phyloP scores from a whole-genome alignment of 2,113 vertebrate species.

The Synchiropus splendidus region DNA sequence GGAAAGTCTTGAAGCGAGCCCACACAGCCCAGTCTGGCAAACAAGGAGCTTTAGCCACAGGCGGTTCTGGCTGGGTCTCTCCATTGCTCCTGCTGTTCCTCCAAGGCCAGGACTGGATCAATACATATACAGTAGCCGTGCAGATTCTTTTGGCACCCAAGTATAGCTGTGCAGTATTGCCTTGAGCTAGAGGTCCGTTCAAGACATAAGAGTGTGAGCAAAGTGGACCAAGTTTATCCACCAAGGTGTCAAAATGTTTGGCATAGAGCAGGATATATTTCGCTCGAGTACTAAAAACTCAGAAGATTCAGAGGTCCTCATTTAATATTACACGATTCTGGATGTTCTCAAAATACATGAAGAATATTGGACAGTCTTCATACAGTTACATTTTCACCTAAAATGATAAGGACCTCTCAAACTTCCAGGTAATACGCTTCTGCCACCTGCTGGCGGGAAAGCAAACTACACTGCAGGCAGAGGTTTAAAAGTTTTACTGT shows the following conservation, averaged over 20 bases:
- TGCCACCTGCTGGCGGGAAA: slow-evolving; percentile 44
- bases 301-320: slow-evolving; percentile 12
- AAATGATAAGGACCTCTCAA: not conserved
- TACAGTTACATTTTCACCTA: too few species aligned
- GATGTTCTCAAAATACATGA: not conserved
- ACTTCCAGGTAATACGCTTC: slow-evolving; percentile 26
- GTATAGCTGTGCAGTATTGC: slow-evolving; percentile 44
- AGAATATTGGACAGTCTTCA: not conserved
- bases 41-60: slow-evolving; percentile 48
- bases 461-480: slow-evolving; percentile 4
- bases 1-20: slow-evolving; percentile 44
- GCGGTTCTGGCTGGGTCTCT: slow-evolving; percentile 54
- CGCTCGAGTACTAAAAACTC: slow-evolving; percentile 5
- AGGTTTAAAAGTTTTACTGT: slow-evolving; percentile 4
- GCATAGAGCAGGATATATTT: slow-evolving; percentile 18
- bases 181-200: slow-evolving; percentile 43
- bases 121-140: slow-evolving; percentile 41
- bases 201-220: slow-evolving; percentile 43
- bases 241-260: slow-evolving; percentile 37
- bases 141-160: slow-evolving; percentile 54
- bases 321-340: slow-evolving; percentile 9
- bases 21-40: slow-evolving; percentile 54
- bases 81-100: slow-evolving; percentile 41
- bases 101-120: slow-evolving; percentile 54
- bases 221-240: slow-evolving; percentile 52